These are phyloP conservation scores for Drosophila siamana DNA, from an alignment of 2,888 invertebrate genomes.

Conservation along the genomic window DNA sequence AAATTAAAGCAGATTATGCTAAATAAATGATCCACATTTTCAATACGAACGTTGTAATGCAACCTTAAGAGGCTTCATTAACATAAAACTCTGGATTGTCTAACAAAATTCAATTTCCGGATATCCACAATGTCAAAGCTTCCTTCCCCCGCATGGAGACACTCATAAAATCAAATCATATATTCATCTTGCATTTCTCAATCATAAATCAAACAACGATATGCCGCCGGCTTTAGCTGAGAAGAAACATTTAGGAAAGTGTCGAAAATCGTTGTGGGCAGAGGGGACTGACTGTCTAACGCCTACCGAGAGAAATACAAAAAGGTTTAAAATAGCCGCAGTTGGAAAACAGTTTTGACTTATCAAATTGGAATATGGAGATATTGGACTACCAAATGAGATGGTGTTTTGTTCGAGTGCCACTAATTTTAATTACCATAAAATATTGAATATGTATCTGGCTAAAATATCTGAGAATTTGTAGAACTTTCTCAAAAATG, in stretches of 20 bases:
- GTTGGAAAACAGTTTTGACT: constrained; percentile 58
- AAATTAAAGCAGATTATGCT: constrained; percentile 1
- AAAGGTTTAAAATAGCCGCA: constrained; percentile 44
- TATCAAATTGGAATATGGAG: constrained; percentile 57
- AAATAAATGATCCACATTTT: constrained; percentile 4
- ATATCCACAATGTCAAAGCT: neutral
- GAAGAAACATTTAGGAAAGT: constrained; percentile 54
- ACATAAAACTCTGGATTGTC: neutral
- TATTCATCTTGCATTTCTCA: constrained; percentile 22
- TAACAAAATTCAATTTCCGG: constrained; percentile 5
- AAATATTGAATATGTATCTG: constrained; percentile 38
- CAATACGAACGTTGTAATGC: constrained; percentile 2
- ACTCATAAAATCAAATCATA: constrained; percentile 15
- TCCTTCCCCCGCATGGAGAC: constrained; percentile 25
- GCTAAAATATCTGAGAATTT: constrained; percentile 35
- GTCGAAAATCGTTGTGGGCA: constrained; percentile 66
- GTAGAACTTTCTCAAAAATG: constrained; percentile 66
- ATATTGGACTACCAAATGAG: constrained; percentile 57
- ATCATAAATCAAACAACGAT: constrained; percentile 32
- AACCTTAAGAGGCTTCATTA: constrained; percentile 6
- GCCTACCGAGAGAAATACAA: constrained; percentile 51
- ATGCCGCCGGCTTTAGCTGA: constrained; percentile 15
- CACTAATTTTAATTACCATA: constrained; percentile 72
- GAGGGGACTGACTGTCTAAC: constrained; percentile 38
- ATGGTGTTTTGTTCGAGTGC: constrained; percentile 60